A percentile compares a stretch with the other conserved stretches of the same genome.
These are phyloP conservation scores for Torymus auratus DNA, from an alignment of 2,888 invertebrate genomes.

Conservation along the genomic window DNA sequence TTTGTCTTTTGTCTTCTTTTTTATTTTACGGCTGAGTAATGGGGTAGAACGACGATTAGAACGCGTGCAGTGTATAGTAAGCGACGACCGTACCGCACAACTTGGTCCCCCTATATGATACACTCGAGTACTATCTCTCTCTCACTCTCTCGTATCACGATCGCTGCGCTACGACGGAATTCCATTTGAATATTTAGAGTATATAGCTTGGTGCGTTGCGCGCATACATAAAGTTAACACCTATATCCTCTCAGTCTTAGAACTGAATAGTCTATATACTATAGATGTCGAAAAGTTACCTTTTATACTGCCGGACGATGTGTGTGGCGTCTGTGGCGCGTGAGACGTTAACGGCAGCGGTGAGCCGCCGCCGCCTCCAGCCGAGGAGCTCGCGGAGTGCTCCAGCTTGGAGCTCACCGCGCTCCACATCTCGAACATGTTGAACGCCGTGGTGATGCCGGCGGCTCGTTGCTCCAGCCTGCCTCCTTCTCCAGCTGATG, in stretches of 20 bases:
- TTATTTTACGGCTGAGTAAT: too few relatives aligned
- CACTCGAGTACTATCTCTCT: too few relatives aligned
- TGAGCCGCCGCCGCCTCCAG: slow-evolving; percentile 63
- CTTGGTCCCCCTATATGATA: neutral
- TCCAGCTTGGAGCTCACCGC: slow-evolving; percentile 87
- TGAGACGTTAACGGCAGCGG: slow-evolving; percentile 76
- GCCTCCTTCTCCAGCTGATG: slow-evolving; percentile 6
- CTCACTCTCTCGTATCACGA: neutral
- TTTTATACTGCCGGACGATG: slow-evolving; percentile 90
- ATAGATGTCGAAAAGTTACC: too few relatives aligned
- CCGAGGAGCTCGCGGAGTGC: slow-evolving; percentile 76
- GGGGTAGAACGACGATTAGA: too few relatives aligned
- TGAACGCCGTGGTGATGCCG: slow-evolving; percentile 70
- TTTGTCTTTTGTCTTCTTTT: neutral
- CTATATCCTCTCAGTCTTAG: too few relatives aligned
- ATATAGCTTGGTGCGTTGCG: too few relatives aligned
- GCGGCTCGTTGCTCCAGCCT: neutral
- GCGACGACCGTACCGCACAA: too few relatives aligned
- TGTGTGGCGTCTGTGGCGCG: slow-evolving; percentile 86
- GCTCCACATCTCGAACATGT: slow-evolving; percentile 91
- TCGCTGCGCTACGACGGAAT: too few relatives aligned
- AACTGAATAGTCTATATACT: too few relatives aligned
- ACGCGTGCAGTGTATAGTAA: too few relatives aligned
- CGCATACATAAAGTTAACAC: too few relatives aligned
- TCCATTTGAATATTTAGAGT: too few relatives aligned